Evolutionary conservation across 2,797 vertebrate genomes (phyloP).

Genomic region (Chiroxiphia lanceolata): DNA sequence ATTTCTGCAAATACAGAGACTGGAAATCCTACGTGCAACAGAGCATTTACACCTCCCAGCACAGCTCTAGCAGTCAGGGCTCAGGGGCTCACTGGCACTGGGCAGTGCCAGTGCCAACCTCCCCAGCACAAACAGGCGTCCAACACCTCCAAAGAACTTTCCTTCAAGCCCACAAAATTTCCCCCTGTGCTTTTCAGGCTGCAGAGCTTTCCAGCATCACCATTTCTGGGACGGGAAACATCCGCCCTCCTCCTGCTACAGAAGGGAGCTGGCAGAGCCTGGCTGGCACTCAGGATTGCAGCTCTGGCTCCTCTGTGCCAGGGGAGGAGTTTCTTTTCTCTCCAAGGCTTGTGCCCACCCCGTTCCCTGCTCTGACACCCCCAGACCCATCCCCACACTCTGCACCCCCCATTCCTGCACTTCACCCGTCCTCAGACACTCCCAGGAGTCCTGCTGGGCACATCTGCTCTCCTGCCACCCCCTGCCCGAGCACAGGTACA

Average conservation of each 20-base stretch:
- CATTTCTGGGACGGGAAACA: neutral
- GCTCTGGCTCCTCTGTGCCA: neutral
- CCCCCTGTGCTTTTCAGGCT: neutral
- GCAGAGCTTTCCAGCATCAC: neutral
- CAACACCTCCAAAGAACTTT: neutral
- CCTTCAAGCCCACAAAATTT: neutral
- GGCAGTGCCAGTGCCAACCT: neutral
- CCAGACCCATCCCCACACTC: neutral
- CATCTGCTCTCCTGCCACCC: neutral
- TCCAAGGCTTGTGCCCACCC: neutral
- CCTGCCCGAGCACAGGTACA: accelerated
- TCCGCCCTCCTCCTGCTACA: neutral
- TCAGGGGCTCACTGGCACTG: neutral
- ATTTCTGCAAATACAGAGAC: neutral
- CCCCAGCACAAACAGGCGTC: neutral
- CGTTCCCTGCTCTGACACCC: neutral
- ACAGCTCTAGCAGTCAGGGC: neutral
- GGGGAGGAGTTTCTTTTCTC: neutral
- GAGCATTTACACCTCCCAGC: neutral
- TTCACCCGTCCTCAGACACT: neutral
- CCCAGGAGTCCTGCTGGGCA: neutral
- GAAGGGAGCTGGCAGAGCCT: neutral
- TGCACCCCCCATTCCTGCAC: neutral
- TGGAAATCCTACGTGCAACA: neutral
- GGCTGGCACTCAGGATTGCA: neutral